Evolutionary conservation across 2,888 invertebrate species (phyloP), one percentile per base, ranked within the genome.

Genomic region (Kryphioiulus occultus): DNA sequence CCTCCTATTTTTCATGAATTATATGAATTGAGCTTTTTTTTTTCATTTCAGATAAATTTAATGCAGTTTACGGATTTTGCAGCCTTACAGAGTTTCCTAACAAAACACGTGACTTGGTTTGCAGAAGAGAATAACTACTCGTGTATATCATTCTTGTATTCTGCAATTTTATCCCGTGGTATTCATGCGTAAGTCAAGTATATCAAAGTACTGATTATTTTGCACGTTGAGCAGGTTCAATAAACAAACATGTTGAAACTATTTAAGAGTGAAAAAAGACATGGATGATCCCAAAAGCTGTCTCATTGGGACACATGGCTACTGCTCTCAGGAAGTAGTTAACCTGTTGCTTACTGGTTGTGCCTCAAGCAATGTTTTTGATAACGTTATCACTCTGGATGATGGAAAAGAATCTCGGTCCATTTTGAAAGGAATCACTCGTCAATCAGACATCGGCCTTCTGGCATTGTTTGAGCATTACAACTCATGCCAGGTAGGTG

Each of bases 341-440:
- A 93, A 93, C 90, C 90, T 93, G 85, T 90, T 93, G 26, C 90
- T 93, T 59, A 92, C 92, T 53, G 93, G 93, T 22, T 90, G 91
- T 88, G 93, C 93, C n/a, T 91, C 92, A 10, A 92, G 92, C n/a
- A 93, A 93, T 91, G 92, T 93, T 0, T 93, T 93, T 91, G 93
- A 93, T 90, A 92, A 92, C 89, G 92, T 92, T 85, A 91, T 92
- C 89, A 91, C 92, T 68, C 90, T 93, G n/a, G 92, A 90, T 83
- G 90, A 89, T n/a, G 90, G 90, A 88, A 82, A n/a, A 4, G 86
- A 88, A 17, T 82, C 83, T 15, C 44, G 88, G 86, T 87, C 88
- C 10, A 42, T 89, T 44, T 87, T 88, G 68, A 87, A 47, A 53
- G 89, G 90, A 17, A 91, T 91, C 85, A 82, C 84, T 4, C 17